Conservation (phyloP, 2,797 vertebrate species). For the Protosalanx chinensis region DNA sequence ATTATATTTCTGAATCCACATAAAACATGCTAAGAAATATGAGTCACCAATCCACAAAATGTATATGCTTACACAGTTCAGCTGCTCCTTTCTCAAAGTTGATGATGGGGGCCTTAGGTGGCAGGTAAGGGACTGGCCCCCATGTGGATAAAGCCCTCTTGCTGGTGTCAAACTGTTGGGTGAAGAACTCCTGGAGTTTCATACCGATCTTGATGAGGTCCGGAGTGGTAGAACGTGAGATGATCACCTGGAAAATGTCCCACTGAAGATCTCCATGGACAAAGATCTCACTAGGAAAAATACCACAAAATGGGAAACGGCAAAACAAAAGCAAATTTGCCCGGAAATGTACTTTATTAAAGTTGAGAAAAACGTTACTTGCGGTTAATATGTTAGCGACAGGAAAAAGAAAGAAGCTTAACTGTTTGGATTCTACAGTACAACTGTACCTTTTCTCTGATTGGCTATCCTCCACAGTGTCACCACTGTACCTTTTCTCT, state of each 20-base stretch:
- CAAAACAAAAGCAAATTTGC: neutral
- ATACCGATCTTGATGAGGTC: conserved; percentile 99
- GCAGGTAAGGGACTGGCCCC: conserved; percentile 93
- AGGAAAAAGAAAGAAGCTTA: neutral
- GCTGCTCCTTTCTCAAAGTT: conserved; percentile 84
- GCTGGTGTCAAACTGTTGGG: conserved; percentile 98
- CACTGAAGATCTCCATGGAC: conserved; percentile 97
- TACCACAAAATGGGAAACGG: neutral
- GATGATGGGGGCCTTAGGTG: conserved; percentile 85
- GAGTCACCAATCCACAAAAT: neutral
- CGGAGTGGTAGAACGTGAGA: conserved; percentile 96
- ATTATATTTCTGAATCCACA: neutral
- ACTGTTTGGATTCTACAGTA: neutral
- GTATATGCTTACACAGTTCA: conserved; percentile 81
- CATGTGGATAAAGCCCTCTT: conserved; percentile 96
- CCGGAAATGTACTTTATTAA: neutral
- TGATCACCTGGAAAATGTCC: conserved; percentile 99
- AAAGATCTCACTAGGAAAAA: conserved; percentile 85
- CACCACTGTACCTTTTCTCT: conserved; percentile 86
- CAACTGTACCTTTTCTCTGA: conserved; percentile 7
- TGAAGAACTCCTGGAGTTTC: conserved; percentile 99
- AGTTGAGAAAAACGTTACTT: neutral
- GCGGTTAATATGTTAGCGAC: neutral
- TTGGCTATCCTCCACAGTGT: conserved; percentile 1
- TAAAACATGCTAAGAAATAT: neutral